Conservation (phyloP, 2,113 vertebrate species). For the Penelope pileata region DNA sequence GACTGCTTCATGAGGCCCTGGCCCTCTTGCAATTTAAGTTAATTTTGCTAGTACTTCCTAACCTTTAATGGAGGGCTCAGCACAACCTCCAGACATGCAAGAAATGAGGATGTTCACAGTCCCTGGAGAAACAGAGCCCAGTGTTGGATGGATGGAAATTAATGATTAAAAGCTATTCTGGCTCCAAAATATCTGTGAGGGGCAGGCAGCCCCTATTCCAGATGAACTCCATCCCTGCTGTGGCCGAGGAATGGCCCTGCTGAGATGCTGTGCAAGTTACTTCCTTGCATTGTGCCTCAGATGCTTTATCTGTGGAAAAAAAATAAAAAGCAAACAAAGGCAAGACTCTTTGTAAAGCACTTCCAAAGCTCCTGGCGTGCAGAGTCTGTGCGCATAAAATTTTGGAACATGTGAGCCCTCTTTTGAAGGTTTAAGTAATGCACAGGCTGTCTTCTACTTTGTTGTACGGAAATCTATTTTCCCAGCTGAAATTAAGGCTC, state of each 20-base stretch:
- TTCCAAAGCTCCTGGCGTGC: neutral
- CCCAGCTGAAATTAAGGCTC: constrained; percentile 21
- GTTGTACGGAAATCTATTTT: neutral
- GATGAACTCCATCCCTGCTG: neutral
- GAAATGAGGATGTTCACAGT: neutral
- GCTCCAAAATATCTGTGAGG: neutral
- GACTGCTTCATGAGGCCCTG: constrained; percentile 19
- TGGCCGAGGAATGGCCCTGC: neutral
- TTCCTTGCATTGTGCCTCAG: neutral
- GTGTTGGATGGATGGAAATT: neutral
- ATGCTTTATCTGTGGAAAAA: neutral
- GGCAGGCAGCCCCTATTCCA: neutral
- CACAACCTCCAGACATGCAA: neutral
- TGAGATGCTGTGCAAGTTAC: neutral
- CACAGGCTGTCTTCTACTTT: neutral
- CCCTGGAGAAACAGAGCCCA: constrained; percentile 7
- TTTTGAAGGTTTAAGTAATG: neutral
- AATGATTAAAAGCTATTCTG: neutral
- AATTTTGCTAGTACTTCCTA: neutral
- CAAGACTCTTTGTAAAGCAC: neutral
- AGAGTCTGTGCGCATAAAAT: neutral
- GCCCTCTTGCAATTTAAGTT: constrained; percentile 40
- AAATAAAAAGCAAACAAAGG: neutral
- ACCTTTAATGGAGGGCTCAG: neutral
- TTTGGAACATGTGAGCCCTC: neutral